Conservation (phyloP, 2,888 invertebrate species). For the Ariolimax columbianus region DNA sequence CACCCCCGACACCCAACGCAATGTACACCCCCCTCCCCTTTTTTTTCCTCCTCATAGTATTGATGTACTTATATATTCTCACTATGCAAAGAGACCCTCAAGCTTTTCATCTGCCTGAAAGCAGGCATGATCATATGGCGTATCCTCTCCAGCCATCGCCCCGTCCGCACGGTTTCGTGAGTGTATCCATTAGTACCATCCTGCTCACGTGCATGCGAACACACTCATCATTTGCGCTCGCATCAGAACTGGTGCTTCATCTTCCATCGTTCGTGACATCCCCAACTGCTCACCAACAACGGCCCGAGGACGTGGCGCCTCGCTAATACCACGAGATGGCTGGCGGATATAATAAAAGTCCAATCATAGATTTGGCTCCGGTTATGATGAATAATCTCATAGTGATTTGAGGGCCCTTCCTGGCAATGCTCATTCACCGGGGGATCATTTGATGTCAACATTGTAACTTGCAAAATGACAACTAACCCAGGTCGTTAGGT, state of each 20-base stretch:
- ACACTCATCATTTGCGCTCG: conserved; percentile 24
- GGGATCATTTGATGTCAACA: too few relatives aligned
- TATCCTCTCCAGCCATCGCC: neutral
- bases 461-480: too few relatives aligned
- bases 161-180: neutral
- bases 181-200: neutral
- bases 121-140: neutral
- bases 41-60: too few relatives aligned
- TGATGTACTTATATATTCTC: too few relatives aligned
- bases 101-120: neutral
- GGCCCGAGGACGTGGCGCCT: conserved; percentile 25
- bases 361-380: conserved; percentile 24
- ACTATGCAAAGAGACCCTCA: too few relatives aligned
- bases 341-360: conserved; percentile 17
- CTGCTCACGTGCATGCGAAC: neutral
- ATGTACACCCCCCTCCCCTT: too few relatives aligned
- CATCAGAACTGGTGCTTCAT: conserved; percentile 8
- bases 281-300: conserved; percentile 16
- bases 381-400: conserved; percentile 4
- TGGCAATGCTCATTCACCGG: neutral
- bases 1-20: too few relatives aligned
- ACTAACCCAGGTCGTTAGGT: too few relatives aligned
- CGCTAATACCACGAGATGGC: neutral
- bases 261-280: neutral
- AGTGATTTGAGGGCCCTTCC: neutral